These are phyloP conservation scores for Limenitis camilla DNA, from an alignment of 2,888 invertebrate genomes.

Conservation along the genomic window DNA sequence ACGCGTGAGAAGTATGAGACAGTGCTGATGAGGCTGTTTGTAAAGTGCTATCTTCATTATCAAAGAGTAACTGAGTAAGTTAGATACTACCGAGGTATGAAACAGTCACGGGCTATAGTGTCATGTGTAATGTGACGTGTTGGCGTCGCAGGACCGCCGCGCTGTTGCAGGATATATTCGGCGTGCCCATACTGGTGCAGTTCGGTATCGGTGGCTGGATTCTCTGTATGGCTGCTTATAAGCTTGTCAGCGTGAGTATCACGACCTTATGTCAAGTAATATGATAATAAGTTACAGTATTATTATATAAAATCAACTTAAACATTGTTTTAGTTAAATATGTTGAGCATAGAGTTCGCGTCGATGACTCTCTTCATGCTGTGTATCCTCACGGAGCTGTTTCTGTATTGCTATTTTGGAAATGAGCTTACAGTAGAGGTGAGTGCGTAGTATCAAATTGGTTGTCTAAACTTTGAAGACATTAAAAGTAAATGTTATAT, in stretches of 20 bases:
- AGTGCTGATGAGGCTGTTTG: constrained; percentile 33
- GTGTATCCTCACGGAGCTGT: constrained; percentile 72
- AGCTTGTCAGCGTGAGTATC: constrained; percentile 52
- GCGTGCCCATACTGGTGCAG: constrained; percentile 51
- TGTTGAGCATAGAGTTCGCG: constrained; percentile 59
- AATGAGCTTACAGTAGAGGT: constrained; percentile 74
- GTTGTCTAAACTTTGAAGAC: no score
- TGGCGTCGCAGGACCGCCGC: constrained; percentile 34
- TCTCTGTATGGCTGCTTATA: constrained; percentile 64
- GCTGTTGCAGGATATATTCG: constrained; percentile 51
- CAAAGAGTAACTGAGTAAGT: constrained; percentile 43
- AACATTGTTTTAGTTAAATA: constrained; percentile 36
- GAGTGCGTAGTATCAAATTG: background rate
- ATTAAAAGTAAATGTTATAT: background rate
- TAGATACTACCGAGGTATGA: background rate
- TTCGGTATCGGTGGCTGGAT: constrained; percentile 65
- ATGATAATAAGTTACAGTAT: background rate
- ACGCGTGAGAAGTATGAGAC: constrained; percentile 27
- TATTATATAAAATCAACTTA: background rate
- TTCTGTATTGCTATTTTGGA: constrained; percentile 74
- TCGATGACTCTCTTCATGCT: constrained; percentile 69
- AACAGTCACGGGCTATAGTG: no score
- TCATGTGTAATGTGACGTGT: no score
- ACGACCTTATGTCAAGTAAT: background rate
- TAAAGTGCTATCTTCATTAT: constrained; percentile 46